Evolutionary conservation across 2,113 vertebrate species (phyloP), one percentile per base, ranked within the genome.

Genomic region (Mixornis gularis): DNA sequence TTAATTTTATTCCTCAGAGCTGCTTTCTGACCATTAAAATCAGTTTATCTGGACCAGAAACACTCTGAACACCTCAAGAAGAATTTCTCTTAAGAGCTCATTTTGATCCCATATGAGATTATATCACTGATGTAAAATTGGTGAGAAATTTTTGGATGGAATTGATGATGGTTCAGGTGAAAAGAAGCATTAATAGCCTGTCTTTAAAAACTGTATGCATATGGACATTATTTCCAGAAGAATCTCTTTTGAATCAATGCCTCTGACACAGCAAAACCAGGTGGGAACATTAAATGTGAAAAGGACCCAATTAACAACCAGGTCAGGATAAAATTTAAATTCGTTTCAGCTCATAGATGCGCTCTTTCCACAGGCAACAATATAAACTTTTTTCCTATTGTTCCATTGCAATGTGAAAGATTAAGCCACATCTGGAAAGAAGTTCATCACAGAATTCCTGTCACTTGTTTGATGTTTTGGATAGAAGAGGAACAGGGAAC

Each of bases 381-480:
- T 51, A 70, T 9, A 62, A 90, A 44, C 15, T n/a, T 51, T 63
- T 48, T 66, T 43, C 6, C 20, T 65, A 0, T 58, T 62, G 17
- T 24, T 66, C 30, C 13, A 19, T 70, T 49, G 34, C 16, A 49
- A 7, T 9, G 20, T 88, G 76, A 80, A 87, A 74, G 26, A 36
- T 20, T 27, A 65, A 97, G 97, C 10, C 98, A 97, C 87, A 94
- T 3, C 5, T 97, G 96, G 97, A 97, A 98, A 78, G 96, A 98
- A 79, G 91, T 97, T 51, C 90, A 88, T n/a, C 96, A 95, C 7
- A 93, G 98, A 94, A 95, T 92, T 94, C 71, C 94, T 0, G 87
- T 97, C 49, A 96, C 94, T 1, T 98, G 95, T 97, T 78, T 98
- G 93, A 95, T 85, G 16, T 96, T 97, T 92, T 97, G 97, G 97